A percentile compares a stretch with the other conserved stretches of the same genome.
These are phyloP conservation scores for Hirtodrosophila cameraria DNA, from an alignment of 2,888 invertebrate genomes.

Conservation along the genomic window DNA sequence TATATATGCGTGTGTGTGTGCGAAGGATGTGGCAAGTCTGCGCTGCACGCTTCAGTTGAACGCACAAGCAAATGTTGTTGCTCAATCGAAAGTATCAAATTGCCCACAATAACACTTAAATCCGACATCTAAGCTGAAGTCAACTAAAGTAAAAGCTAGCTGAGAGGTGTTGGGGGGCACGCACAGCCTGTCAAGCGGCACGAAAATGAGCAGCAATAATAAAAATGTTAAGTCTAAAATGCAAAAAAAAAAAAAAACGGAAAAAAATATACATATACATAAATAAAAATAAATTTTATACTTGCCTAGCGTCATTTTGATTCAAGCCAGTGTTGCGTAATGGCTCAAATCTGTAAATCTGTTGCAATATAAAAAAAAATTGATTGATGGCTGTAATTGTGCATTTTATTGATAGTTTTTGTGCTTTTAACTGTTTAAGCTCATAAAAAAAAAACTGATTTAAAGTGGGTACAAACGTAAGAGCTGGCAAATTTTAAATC, in stretches of 20 bases:
- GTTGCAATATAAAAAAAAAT: constrained; percentile 13
- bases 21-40: constrained; percentile 23
- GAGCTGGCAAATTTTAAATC: too few relatives aligned
- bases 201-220: constrained; percentile 64
- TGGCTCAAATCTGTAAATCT: neutral
- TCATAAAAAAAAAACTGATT: too few relatives aligned
- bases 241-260: neutral
- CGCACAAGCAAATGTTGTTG: constrained; percentile 78
- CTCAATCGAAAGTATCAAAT: constrained; percentile 82
- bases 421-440: constrained; percentile 2
- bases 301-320: neutral
- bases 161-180: neutral
- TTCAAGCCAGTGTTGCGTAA: constrained; percentile 10
- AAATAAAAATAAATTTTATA: constrained; percentile 3
- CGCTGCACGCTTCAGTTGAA: constrained; percentile 70
- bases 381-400: constrained; percentile 33
- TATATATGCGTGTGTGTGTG: constrained; percentile 11
- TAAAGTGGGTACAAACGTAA: too few relatives aligned
- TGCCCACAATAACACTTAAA: constrained; percentile 82
- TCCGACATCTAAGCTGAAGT: constrained; percentile 68
- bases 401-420: constrained; percentile 31
- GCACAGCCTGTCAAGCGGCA: constrained; percentile 36
- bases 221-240: constrained; percentile 59
- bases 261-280: neutral
- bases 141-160: constrained; percentile 42